Conservation (phyloP, 2,113 vertebrate genomes). For the Mustela lutreola region DNA sequence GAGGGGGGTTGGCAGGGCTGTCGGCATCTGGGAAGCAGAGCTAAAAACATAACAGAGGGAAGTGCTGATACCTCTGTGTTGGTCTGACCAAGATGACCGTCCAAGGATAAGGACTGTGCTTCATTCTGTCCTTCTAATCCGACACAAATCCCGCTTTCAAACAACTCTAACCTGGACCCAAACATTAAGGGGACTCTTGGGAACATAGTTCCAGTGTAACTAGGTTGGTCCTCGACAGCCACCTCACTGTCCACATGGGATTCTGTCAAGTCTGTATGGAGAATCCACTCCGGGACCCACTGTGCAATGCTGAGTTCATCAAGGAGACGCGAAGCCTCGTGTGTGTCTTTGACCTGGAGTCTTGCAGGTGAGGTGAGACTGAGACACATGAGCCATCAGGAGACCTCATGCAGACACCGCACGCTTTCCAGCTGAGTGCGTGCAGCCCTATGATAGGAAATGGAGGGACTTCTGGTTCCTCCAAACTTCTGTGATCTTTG, state of each 20-base stretch:
- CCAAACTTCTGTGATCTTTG: neutral
- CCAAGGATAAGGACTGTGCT: neutral
- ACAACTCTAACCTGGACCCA: neutral
- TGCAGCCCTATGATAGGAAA: neutral
- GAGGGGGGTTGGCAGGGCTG: neutral
- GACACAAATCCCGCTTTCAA: too few species aligned
- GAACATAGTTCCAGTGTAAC: neutral
- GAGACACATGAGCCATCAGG: fast-evolving
- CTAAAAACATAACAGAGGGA: neutral
- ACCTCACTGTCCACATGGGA: neutral
- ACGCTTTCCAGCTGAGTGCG: fast-evolving
- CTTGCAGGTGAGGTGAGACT: neutral
- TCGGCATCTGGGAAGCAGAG: neutral
- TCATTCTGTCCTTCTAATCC: neutral
- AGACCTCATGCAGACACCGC: neutral
- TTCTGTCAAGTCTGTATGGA: neutral
- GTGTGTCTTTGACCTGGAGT: neutral
- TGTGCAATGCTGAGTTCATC: fast-evolving
- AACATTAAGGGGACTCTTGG: neutral
- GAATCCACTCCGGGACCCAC: neutral
- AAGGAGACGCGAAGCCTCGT: neutral
- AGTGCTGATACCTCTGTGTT: neutral
- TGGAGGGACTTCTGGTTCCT: neutral
- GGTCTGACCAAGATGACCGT: neutral
- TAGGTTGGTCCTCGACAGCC: neutral